phyloP scores from a whole-genome alignment of 2,888 invertebrate genomes.

The Chymomyza caudatula region DNA sequence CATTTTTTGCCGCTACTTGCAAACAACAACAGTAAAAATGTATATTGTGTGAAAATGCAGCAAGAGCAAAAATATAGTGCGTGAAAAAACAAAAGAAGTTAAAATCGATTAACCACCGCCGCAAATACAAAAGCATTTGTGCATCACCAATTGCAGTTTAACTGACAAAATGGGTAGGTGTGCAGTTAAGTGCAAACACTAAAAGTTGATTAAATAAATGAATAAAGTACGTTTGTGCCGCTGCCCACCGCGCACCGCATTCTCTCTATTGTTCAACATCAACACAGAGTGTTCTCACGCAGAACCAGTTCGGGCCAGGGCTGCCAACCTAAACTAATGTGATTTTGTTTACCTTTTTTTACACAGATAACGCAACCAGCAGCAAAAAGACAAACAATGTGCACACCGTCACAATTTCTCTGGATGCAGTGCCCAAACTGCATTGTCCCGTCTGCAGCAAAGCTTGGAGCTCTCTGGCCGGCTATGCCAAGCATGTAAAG shows the following conservation, averaged over 20 bases:
- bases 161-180: not conserved
- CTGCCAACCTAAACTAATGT: not conserved
- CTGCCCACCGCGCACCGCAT: not conserved
- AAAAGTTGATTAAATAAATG: not conserved
- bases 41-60: not conserved
- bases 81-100: not conserved
- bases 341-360: not conserved
- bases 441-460: slow-evolving; percentile 76
- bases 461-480: slow-evolving; percentile 67
- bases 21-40: not conserved
- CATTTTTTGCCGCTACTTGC: not conserved
- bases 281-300: not conserved
- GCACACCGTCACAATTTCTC: not conserved
- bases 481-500: slow-evolving; percentile 77
- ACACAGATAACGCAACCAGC: not conserved
- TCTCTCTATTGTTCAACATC: not conserved
- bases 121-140: not conserved
- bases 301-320: not conserved
- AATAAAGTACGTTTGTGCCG: not conserved
- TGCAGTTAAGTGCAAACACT: not conserved
- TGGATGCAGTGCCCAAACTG: slow-evolving; percentile 72
- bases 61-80: not conserved
- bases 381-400: not conserved
- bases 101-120: not conserved
- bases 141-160: not conserved